Conservation (phyloP, 2,113 vertebrate species). For the Pseudopodoces humilis region DNA sequence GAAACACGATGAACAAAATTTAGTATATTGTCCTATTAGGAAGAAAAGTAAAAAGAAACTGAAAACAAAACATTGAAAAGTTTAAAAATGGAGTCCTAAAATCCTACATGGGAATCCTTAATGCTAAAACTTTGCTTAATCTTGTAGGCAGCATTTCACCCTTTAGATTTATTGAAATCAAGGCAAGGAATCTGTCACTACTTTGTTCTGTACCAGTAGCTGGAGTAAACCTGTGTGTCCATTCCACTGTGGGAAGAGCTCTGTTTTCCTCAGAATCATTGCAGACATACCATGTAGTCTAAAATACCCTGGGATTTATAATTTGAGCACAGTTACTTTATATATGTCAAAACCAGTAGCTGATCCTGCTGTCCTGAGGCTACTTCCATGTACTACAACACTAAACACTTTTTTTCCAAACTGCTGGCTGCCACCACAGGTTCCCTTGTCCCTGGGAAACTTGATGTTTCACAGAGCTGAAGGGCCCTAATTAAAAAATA, state of each 20-base stretch:
- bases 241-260: background rate
- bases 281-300: background rate
- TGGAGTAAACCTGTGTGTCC: background rate
- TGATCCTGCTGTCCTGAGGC: conserved; percentile 18
- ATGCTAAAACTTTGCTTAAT: background rate
- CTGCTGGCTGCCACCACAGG: background rate
- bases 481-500: background rate
- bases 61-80: background rate
- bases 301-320: conserved; percentile 1
- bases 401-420: background rate
- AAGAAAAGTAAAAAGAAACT: background rate
- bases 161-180: background rate
- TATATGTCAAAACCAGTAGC: background rate
- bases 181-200: background rate
- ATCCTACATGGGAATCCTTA: background rate
- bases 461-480: background rate
- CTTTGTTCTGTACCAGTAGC: background rate
- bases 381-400: background rate
- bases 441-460: background rate
- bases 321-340: conserved; percentile 12
- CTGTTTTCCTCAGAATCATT: background rate
- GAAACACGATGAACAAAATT: background rate
- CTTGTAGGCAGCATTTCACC: background rate
- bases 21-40: background rate
- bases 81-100: background rate